phyloP scores from a whole-genome alignment of 1,140 invertebrate genomes.

The Caenorhabditis tropicalis region DNA sequence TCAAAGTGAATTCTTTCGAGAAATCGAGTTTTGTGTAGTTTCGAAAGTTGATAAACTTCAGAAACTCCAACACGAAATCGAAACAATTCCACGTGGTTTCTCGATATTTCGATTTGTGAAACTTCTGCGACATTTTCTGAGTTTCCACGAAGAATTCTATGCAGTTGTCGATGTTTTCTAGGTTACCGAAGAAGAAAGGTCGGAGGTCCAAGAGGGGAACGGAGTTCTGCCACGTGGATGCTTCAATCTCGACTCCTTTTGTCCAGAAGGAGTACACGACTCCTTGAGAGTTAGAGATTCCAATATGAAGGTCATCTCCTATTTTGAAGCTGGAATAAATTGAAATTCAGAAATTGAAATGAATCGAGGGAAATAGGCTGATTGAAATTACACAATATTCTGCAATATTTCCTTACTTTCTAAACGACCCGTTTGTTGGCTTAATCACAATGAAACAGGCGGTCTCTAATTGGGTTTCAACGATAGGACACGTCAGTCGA shows the following conservation, averaged over 20 bases:
- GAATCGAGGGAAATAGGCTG: no score
- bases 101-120: constrained; percentile 18
- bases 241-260: constrained; percentile 12
- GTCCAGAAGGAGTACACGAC: constrained; percentile 48
- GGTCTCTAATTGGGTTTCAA: neutral
- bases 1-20: constrained; percentile 9
- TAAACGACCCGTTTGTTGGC: neutral
- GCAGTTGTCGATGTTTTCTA: neutral
- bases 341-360: no score
- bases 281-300: constrained; percentile 16
- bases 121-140: neutral
- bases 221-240: neutral
- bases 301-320: constrained; percentile 49
- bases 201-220: neutral
- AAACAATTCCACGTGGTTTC: constrained; percentile 51
- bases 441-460: neutral
- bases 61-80: constrained; percentile 50
- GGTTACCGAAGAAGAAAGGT: neutral
- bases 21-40: constrained; percentile 34
- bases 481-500: neutral
- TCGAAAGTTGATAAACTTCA: constrained; percentile 24
- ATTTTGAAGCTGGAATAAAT: constrained; percentile 20
- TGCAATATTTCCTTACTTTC: no score
- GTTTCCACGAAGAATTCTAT: neutral
- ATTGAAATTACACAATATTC: no score